Percentiles rank a stretch among this genome's conserved stretches.
Evolutionary conservation across 1,140 invertebrate genomes (phyloP).

Genomic region (Apis florea): DNA sequence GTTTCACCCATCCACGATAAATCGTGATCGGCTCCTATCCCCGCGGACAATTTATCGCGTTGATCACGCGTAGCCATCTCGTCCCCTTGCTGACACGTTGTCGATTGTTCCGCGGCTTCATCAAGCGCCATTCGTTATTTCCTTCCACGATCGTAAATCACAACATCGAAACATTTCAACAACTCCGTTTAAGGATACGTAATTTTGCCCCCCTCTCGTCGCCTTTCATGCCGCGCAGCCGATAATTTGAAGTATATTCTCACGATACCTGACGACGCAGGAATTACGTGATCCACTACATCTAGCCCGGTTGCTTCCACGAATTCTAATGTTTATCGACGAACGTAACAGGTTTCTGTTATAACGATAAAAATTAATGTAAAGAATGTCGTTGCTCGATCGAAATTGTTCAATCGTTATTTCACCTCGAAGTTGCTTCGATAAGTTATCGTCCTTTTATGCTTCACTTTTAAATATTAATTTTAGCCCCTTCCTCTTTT

Average conservation of each 20-base stretch:
- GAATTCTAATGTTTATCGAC: background rate
- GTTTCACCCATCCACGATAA: conserved; percentile 33
- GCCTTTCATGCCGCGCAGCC: conserved; percentile 4
- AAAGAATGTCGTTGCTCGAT: no score
- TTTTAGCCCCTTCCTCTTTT: no score
- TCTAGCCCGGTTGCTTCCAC: no score
- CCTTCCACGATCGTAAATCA: conserved; percentile 32
- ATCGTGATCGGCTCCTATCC: conserved; percentile 23
- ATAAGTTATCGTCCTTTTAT: no score
- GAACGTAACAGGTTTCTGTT: background rate
- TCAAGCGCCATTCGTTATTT: conserved; percentile 1
- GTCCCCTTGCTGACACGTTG: no score
- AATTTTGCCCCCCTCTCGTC: background rate
- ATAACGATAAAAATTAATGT: background rate
- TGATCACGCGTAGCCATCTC: conserved; percentile 9
- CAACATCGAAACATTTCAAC: conserved; percentile 26
- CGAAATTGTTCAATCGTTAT: no score
- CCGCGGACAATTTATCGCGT: conserved; percentile 33
- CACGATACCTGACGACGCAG: conserved; percentile 14
- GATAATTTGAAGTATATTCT: conserved; percentile 46
- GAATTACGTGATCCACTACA: no score
- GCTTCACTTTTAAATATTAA: no score
- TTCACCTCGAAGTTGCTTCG: no score
- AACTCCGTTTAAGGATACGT: conserved; percentile 12
- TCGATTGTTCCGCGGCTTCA: background rate